Evolutionary conservation across 2,888 invertebrate genomes (phyloP), one percentile per base, ranked within the genome.

Genomic region (Caenorhabditis wallacei): DNA sequence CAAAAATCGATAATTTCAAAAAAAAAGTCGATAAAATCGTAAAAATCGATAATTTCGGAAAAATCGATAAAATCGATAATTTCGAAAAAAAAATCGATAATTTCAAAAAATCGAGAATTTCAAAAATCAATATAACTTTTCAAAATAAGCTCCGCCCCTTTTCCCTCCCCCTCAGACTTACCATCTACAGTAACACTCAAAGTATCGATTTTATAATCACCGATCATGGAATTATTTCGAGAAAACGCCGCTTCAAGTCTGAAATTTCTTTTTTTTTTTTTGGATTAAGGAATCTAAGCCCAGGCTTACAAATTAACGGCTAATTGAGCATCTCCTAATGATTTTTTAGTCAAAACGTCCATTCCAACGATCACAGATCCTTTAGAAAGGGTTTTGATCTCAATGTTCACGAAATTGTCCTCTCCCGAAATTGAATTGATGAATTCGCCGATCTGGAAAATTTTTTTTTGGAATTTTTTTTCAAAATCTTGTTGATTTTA

Each of bases 101-200:
- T n/a, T n/a, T n/a, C n/a, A n/a, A n/a, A n/a, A n/a, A n/a, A n/a
- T n/a, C n/a, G n/a, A n/a, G n/a, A n/a, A n/a, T n/a, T n/a, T n/a
- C n/a, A n/a, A n/a, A n/a, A n/a, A n/a, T n/a, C n/a, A n/a, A n/a
- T n/a, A 56, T 26, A 18, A 18, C n/a, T n/a, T n/a, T n/a, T n/a
- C n/a, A n/a, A n/a, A n/a, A n/a, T n/a, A n/a, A n/a, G n/a, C n/a
- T n/a, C n/a, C n/a, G n/a, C n/a, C n/a, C n/a, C n/a, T n/a, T n/a
- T n/a, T n/a, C n/a, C n/a, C n/a, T n/a, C n/a, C n/a, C n/a, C n/a
- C n/a, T 22, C n/a, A 71, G 16, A 30, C 51, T 51, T 35, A 66
- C 81, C 82, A 43, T 82, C 82, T 30, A 82, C 59, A 22, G 80
- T 70, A 20, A 83, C 66, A 40, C 83, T 83, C 16, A 83, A 53